Evolutionary conservation across 1,140 invertebrate genomes (phyloP).

Genomic region (Bombus breviceps): DNA sequence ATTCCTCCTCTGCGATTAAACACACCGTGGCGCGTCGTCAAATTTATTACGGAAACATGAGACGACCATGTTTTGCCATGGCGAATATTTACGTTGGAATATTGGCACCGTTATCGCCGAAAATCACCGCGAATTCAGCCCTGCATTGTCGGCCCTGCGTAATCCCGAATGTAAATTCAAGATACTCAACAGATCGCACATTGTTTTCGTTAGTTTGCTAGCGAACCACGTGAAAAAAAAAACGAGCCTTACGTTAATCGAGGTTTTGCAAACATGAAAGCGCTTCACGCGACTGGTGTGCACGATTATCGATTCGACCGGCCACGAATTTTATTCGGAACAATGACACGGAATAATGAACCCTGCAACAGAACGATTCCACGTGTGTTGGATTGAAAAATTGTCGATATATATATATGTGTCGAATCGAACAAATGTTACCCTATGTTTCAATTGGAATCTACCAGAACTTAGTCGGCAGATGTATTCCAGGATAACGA

Average conservation of each 20-base stretch:
- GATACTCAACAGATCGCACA: neutral
- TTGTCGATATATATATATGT: neutral
- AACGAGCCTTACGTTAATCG: neutral
- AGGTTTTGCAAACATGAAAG: slow-evolving; percentile 12
- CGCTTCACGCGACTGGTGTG: neutral
- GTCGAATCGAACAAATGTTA: too few relatives aligned
- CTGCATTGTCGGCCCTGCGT: slow-evolving; percentile 13
- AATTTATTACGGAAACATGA: slow-evolving; percentile 38
- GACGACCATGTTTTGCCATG: slow-evolving; percentile 2
- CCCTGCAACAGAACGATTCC: neutral
- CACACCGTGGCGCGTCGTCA: slow-evolving; percentile 7
- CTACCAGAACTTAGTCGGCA: too few relatives aligned
- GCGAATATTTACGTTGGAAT: slow-evolving; percentile 31
- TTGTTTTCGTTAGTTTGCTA: neutral
- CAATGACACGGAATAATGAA: slow-evolving; percentile 27
- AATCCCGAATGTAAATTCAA: slow-evolving; percentile 38
- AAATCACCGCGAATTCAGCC: neutral
- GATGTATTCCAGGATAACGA: too few relatives aligned
- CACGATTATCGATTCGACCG: slow-evolving; percentile 17
- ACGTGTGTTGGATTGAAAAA: neutral
- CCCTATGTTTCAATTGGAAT: too few relatives aligned
- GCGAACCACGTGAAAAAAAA: neutral
- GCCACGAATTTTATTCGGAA: slow-evolving; percentile 26
- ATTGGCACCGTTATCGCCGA: slow-evolving; percentile 28
- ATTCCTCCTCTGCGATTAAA: slow-evolving; percentile 44